A percentile compares a stretch with the other conserved stretches of the same genome.
phyloP scores from a whole-genome alignment of 2,797 vertebrate genomes.

The Mustela erminea region DNA sequence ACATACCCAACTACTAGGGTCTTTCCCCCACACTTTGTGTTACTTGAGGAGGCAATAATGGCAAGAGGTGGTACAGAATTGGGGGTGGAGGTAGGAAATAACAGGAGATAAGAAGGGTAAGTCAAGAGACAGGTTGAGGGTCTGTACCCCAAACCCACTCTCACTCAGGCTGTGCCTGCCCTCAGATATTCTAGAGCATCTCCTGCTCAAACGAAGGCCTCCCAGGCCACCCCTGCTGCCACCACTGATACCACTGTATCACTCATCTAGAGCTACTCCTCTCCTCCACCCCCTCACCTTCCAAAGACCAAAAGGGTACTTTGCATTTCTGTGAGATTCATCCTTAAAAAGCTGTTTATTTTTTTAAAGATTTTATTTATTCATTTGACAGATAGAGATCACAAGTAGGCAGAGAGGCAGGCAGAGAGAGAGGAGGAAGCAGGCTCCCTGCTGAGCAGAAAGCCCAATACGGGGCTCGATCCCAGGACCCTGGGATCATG shows the following conservation, averaged over 20 bases:
- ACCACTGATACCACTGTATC: background rate
- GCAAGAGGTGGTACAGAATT: background rate
- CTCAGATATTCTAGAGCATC: background rate
- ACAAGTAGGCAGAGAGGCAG: no score
- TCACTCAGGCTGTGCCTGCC: background rate
- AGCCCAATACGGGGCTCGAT: no score
- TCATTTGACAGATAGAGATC: no score
- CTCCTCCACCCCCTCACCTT: background rate
- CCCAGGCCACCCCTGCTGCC: background rate
- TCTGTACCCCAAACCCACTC: background rate
- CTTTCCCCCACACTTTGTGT: slow-evolving; percentile 56
- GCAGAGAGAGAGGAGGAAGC: no score
- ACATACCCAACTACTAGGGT: background rate
- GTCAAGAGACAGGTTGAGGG: background rate
- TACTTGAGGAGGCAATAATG: slow-evolving; percentile 41
- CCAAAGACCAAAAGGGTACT: background rate
- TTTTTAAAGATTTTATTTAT: no score
- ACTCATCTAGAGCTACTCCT: background rate
- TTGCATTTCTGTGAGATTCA: background rate
- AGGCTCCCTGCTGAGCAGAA: no score
- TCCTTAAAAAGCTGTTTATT: background rate
- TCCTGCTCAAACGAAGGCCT: background rate
- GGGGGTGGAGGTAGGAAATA: background rate
- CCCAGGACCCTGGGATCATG: no score
- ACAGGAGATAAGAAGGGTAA: background rate